These are phyloP conservation scores for Xenentodon cancila DNA, from an alignment of 2,797 vertebrate species.

Conservation along the genomic window DNA sequence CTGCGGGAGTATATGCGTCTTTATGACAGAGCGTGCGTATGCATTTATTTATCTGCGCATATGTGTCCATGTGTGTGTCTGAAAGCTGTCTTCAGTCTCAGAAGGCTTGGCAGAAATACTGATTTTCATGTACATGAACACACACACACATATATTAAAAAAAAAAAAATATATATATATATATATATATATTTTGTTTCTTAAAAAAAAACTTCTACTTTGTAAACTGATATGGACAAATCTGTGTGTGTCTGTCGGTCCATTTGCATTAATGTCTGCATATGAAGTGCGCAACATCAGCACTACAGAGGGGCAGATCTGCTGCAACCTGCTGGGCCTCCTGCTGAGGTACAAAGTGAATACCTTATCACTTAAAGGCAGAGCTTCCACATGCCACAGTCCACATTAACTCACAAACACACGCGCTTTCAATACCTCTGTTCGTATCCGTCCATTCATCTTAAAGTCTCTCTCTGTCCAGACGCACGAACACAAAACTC, in stretches of 20 bases:
- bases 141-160: no score
- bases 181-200: slow-evolving; percentile 25
- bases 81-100: slow-evolving; percentile 12
- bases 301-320: slow-evolving; percentile 63
- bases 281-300: slow-evolving; percentile 52
- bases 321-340: slow-evolving; percentile 52
- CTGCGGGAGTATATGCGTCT: slow-evolving; percentile 15
- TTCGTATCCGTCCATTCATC: slow-evolving; percentile 58
- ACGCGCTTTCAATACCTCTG: slow-evolving; percentile 35
- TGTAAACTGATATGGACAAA: slow-evolving; percentile 28
- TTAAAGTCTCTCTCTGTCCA: slow-evolving; percentile 24
- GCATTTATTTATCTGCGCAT: slow-evolving; percentile 6
- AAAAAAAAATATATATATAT: no score
- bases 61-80: slow-evolving; percentile 5
- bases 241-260: slow-evolving; percentile 2
- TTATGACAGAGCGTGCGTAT: slow-evolving; percentile 17
- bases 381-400: slow-evolving; percentile 57
- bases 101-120: slow-evolving; percentile 10
- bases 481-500: slow-evolving; percentile 22
- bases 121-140: slow-evolving; percentile 35
- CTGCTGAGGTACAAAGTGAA: slow-evolving; percentile 78
- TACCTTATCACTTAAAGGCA: slow-evolving; percentile 79
- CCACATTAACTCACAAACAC: slow-evolving; percentile 44
- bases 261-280: slow-evolving; percentile 25
- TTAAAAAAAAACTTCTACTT: slow-evolving; percentile 10